Conservation (phyloP, 2,113 vertebrate species). For the Cyanoramphus novaezelandiae region DNA sequence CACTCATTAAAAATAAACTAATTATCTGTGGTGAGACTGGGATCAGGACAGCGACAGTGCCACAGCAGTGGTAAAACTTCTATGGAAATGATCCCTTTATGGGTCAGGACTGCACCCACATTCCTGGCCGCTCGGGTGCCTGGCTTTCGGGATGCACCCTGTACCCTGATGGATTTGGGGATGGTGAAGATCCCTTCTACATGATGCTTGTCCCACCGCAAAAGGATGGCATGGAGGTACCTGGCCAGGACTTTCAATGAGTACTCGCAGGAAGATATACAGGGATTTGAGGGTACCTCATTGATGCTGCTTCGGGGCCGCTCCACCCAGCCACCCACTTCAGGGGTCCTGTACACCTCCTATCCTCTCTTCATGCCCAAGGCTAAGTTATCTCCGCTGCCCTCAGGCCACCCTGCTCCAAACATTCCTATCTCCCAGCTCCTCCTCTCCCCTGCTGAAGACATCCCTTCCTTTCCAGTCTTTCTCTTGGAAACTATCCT, state of each 20-base stretch:
- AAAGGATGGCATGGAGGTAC: not conserved
- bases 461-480: slow-evolving; percentile 1
- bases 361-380: not conserved
- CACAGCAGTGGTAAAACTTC: not conserved
- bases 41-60: not conserved
- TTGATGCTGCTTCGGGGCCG: not conserved
- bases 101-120: not conserved
- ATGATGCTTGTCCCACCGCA: accelerated
- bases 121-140: not conserved
- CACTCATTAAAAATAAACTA: slow-evolving; percentile 58
- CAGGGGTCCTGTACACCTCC: not conserved
- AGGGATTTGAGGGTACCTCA: not conserved
- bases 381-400: not conserved
- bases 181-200: not conserved
- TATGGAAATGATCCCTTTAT: not conserved
- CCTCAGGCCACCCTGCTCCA: not conserved
- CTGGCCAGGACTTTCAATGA: not conserved
- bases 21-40: slow-evolving; percentile 2
- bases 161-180: not conserved
- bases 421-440: not conserved
- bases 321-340: not conserved
- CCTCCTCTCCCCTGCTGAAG: not conserved
- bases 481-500: not conserved
- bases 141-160: not conserved
- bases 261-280: not conserved